A percentile compares a stretch with the other conserved stretches of the same genome.
These are phyloP conservation scores for Premnoplex brunnescens DNA, from an alignment of 2,797 vertebrate genomes.

Conservation along the genomic window DNA sequence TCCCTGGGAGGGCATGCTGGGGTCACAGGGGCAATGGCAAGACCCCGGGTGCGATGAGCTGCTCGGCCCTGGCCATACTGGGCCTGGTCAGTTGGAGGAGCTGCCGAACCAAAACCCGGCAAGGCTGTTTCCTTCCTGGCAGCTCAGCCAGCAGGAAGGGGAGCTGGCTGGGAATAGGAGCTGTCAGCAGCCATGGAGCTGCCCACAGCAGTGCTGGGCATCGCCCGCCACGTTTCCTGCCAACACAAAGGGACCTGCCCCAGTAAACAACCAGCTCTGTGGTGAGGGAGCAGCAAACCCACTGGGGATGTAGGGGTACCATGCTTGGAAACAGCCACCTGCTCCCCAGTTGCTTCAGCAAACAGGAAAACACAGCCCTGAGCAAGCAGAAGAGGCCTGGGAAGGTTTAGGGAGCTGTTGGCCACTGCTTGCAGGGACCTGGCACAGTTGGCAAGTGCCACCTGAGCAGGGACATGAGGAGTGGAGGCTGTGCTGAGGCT, in stretches of 20 bases:
- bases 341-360: neutral
- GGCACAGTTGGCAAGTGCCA: neutral
- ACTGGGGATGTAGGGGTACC: neutral
- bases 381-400: neutral
- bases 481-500: neutral
- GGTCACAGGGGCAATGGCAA: accelerated
- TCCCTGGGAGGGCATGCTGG: accelerated
- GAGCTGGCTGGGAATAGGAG: neutral
- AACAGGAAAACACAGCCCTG: neutral
- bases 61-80: accelerated
- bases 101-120: neutral
- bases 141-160: neutral
- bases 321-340: neutral
- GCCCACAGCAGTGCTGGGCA: neutral
- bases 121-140: slow-evolving; percentile 17
- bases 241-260: neutral
- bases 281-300: neutral
- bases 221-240: neutral
- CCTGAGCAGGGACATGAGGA: accelerated
- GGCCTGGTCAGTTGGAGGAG: neutral
- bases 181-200: neutral
- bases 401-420: neutral
- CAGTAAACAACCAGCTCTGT: neutral
- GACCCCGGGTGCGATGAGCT: accelerated
- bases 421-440: neutral